Evolutionary conservation across 2,797 vertebrate genomes (phyloP), one percentile per base, ranked within the genome.

Genomic region (Coreius guichenoti): DNA sequence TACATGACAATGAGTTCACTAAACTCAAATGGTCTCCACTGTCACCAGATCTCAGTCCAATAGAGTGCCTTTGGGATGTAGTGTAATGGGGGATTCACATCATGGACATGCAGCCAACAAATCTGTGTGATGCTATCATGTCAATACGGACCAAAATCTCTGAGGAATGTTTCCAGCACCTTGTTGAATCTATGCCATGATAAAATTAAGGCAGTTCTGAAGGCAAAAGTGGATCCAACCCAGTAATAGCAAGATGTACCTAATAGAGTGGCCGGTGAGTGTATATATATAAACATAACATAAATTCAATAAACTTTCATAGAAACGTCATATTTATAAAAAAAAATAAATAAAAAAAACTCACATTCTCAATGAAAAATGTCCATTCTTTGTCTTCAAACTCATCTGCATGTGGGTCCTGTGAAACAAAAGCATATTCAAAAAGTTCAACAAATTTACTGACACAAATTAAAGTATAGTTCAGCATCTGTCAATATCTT

Each of bases 361-460:
- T 98, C 93, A 99, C 98, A 58, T 99, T 99, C 95, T 99, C 98
- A 91, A 99, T 98, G 87, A 99, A 97, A 93, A 99, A 99, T 0
- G 98, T 99, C 98, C 98, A 99, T 89, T 99, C 98, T 93, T 99
- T 99, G 94, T 99, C 98, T 95, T 99, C 98, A 96, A 99, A 99
- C 93, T 99, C 98, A 90, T 99, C 98, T 61, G 98, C 98, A 2
- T 99, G 98, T 45, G 98, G 98, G 92, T 99, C 98, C 98, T 99
- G 89, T 98, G 82, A 51, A 67, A 5, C 80, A 14, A 86, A 2
- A 4, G 31, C 6, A 81, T 56, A 6, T 56, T 69, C 78, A 21
- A 78, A 76, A 58, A 9, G 1, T 68, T 31, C 16, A 23, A 47
- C 11, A 63, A 0, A 0, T 74, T 16, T 16, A 29, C 36, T 58